Evolutionary conservation across 2,113 vertebrate genomes (phyloP).

Genomic region (Cettia cetti): DNA sequence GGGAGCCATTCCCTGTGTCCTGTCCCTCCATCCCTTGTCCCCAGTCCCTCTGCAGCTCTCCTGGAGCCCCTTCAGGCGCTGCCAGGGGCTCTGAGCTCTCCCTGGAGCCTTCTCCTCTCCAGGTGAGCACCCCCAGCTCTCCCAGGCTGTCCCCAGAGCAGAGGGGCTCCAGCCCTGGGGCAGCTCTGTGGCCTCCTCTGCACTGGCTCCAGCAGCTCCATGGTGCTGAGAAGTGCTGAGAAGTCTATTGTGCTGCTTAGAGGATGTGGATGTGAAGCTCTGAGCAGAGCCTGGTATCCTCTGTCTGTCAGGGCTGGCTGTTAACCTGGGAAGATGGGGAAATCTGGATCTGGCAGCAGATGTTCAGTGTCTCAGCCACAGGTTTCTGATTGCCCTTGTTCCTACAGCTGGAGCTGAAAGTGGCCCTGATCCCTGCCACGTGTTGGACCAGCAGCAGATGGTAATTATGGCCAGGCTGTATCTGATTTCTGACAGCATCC

Average conservation of each 20-base stretch:
- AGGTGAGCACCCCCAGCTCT: background rate
- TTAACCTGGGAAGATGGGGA: background rate
- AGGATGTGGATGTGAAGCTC: background rate
- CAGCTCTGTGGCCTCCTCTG: rapidly evolving
- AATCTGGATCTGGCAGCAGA: background rate
- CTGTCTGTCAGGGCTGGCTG: background rate
- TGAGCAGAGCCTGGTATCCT: background rate
- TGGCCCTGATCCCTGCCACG: rapidly evolving
- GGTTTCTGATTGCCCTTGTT: background rate
- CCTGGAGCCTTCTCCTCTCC: background rate
- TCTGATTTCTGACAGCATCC: background rate
- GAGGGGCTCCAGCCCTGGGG: background rate
- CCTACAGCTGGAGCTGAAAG: rapidly evolving
- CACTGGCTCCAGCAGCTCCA: rapidly evolving
- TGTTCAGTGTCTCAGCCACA: background rate
- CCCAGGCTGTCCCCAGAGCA: background rate
- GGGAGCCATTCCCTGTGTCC: background rate
- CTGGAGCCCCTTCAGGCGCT: background rate
- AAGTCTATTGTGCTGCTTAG: background rate
- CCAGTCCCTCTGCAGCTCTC: background rate
- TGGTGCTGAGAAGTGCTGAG: background rate
- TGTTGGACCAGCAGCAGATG: background rate
- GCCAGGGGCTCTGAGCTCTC: background rate
- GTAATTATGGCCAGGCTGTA: background rate
- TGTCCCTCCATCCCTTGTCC: background rate